Percentiles rank a stretch among this genome's conserved stretches.
Evolutionary conservation across 2,888 invertebrate genomes (phyloP).

Genomic region (Agonopterix arenella): DNA sequence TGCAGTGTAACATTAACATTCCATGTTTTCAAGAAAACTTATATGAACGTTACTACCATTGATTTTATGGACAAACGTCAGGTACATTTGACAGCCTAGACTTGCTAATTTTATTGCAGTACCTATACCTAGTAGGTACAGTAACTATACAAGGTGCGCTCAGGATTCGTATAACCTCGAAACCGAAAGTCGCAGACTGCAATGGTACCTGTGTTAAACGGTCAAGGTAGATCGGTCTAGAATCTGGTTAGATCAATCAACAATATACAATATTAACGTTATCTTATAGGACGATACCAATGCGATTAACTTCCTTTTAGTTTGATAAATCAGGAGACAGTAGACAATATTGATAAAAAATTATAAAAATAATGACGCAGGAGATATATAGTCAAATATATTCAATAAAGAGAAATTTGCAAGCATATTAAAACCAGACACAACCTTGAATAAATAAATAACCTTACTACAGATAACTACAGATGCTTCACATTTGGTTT

Average conservation of each 20-base stretch:
- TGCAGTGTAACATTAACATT: not conserved
- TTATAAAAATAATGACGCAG: too few relatives aligned
- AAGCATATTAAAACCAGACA: slow-evolving; percentile 14
- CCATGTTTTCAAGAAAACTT: too few relatives aligned
- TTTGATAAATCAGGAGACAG: too few relatives aligned
- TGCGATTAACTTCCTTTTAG: too few relatives aligned
- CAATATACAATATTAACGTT: too few relatives aligned
- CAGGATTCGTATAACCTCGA: slow-evolving; percentile 54
- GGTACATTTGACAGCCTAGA: not conserved
- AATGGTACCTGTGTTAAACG: slow-evolving; percentile 36
- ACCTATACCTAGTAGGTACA: too few relatives aligned
- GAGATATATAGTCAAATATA: too few relatives aligned
- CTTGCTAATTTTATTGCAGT: not conserved
- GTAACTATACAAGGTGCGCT: slow-evolving; percentile 29
- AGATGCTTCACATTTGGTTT: slow-evolving; percentile 46
- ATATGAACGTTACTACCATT: too few relatives aligned
- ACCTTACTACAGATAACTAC: slow-evolving; percentile 20
- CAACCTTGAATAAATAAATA: slow-evolving; percentile 16
- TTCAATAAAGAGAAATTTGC: too few relatives aligned
- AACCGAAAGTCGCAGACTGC: slow-evolving; percentile 53
- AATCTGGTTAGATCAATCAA: not conserved
- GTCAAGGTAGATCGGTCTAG: slow-evolving; percentile 58
- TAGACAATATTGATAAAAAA: too few relatives aligned
- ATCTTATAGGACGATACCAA: too few relatives aligned
- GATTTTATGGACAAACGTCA: too few relatives aligned